Percentiles rank a stretch among this genome's conserved stretches.
phyloP scores from a whole-genome alignment of 2,888 invertebrate genomes.

The Zele albiditarsus region DNA sequence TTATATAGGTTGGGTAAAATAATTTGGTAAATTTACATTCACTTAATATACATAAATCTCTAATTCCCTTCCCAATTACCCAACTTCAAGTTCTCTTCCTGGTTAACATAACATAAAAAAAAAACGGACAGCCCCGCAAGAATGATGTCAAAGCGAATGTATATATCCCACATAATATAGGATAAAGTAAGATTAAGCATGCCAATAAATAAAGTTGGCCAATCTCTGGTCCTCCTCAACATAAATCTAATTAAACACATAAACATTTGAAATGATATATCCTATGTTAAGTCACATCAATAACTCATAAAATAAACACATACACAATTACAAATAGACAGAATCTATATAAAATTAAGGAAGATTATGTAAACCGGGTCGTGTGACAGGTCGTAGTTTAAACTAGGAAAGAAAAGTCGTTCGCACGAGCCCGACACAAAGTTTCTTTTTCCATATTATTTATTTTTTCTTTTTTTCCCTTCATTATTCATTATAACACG shows the following conservation, averaged over 20 bases:
- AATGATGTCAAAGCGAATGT: too few species aligned
- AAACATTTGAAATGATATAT: background rate
- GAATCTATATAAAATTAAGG: background rate
- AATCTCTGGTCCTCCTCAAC: background rate
- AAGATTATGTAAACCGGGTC: constrained; percentile 58
- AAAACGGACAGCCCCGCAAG: too few species aligned
- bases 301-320: background rate
- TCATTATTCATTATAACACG: constrained; percentile 22
- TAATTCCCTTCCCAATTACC: too few species aligned
- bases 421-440: constrained; percentile 28
- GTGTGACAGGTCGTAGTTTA: constrained; percentile 50
- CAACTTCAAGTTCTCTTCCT: too few species aligned
- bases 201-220: background rate
- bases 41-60: too few species aligned
- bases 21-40: too few species aligned
- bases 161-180: too few species aligned
- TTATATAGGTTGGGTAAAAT: too few species aligned
- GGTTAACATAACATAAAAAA: too few species aligned
- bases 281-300: background rate
- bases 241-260: background rate
- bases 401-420: constrained; percentile 28
- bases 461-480: background rate
- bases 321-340: background rate
- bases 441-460: constrained; percentile 23
- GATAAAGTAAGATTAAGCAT: background rate